phyloP scores from a whole-genome alignment of 2,888 invertebrate species.

The Clusia tigrina region DNA sequence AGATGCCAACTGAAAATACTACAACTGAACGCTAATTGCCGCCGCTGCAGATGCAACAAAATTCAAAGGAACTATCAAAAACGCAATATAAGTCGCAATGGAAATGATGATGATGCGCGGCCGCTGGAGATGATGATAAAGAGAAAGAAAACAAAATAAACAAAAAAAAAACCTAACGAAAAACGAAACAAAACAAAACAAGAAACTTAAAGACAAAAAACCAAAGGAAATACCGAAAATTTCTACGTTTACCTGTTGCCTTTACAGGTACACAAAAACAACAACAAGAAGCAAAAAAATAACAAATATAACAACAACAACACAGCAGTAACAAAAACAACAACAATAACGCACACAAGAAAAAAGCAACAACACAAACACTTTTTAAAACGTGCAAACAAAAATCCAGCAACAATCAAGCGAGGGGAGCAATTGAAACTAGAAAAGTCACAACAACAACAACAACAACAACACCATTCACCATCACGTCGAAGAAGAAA shows the following conservation, averaged over 20 bases:
- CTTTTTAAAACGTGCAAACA: slow-evolving; percentile 44
- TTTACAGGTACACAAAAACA: not conserved
- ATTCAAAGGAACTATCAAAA: slow-evolving; percentile 45
- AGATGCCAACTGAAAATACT: slow-evolving; percentile 8
- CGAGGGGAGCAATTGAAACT: no score
- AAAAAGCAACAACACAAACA: slow-evolving; percentile 40
- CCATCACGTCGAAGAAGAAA: no score
- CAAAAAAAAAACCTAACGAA: slow-evolving; percentile 29
- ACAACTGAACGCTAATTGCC: not conserved
- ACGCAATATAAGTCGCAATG: slow-evolving; percentile 26
- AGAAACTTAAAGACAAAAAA: slow-evolving; percentile 27
- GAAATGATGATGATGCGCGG: slow-evolving; percentile 43
- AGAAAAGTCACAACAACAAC: no score
- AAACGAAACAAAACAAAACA: slow-evolving; percentile 31
- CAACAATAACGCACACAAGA: not conserved
- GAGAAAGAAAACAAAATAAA: slow-evolving; percentile 44
- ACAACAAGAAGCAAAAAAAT: no score
- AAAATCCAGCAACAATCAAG: slow-evolving; percentile 5
- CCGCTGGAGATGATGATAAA: slow-evolving; percentile 38
- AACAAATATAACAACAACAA: no score
- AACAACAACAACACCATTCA: no score
- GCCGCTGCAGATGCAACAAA: slow-evolving; percentile 44
- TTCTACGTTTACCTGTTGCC: not conserved
- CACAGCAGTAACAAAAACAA: not conserved
- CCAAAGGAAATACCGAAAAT: slow-evolving; percentile 38